Evolutionary conservation across 1,140 invertebrate genomes (phyloP), one percentile per base, ranked within the genome.

Genomic region (Tetragonula clypearis): DNA sequence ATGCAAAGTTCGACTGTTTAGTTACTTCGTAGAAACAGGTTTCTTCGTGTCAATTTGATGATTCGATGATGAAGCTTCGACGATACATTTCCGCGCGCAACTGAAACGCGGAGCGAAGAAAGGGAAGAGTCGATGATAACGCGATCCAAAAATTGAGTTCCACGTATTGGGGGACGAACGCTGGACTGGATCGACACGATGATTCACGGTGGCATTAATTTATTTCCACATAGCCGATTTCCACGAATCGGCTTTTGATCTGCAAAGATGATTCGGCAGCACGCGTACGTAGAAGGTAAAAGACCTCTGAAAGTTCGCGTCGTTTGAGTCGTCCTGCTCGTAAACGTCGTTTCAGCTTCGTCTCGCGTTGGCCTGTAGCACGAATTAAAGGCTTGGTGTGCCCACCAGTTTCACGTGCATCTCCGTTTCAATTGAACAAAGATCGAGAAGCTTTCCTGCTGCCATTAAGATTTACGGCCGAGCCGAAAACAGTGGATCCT

Each of bases 241-340:
- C 92, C 77, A n/a, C 90, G 93, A 93, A 93, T 83, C 75, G 83
- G 78, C 92, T 90, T 93, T 93, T 93, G 90, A 93, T 93, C 92
- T 92, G 88, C 68, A 74, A 90, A 92, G 90, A 93, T 91, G 92
- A 91, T 92, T 93, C 90, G 91, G 86, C 81, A 85, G 84, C 82
- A 76, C 82, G 60, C 15, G 85, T 88, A 71, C 58, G 60, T 84
- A 23, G 71, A 86, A 71, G 60, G 66, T 71, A 80, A 83, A 49
- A 84, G 49, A 53, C 30, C 35, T 71, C 55, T 74, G 55, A 35
- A 30, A 62, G 53, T 76, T 73, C 56, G 81, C 55, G 83, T 60
- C 79, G 75, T 78, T 88, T 81, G 68, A n/a, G 49, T 88, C 62
- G 49, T 88, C 62, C 60, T 19, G 53, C 58, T 79, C 74, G 76